Evolutionary conservation across 2,888 invertebrate species (phyloP).

Genomic region (Ferrisia virgata): DNA sequence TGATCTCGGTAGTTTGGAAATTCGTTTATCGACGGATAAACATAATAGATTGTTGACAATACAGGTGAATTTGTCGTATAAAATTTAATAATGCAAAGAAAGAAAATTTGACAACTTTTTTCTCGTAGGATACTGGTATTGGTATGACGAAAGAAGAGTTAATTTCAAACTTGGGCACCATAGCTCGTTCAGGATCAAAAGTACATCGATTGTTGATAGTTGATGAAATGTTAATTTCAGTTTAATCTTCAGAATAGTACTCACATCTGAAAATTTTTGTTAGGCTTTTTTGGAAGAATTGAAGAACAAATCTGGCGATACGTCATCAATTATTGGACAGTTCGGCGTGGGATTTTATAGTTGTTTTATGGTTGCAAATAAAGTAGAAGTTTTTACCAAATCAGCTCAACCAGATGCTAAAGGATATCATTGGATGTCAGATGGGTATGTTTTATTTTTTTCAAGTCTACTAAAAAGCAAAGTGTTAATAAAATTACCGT

Average conservation of each 20-base stretch:
- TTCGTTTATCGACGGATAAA: slow-evolving; percentile 85
- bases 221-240: neutral
- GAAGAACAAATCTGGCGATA: slow-evolving; percentile 64
- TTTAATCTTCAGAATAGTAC: neutral
- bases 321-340: slow-evolving; percentile 86
- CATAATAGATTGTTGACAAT: slow-evolving; percentile 78
- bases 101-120: neutral
- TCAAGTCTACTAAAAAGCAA: neutral
- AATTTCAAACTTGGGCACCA: slow-evolving; percentile 86
- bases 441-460: slow-evolving; percentile 65
- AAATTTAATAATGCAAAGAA: neutral
- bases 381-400: slow-evolving; percentile 86
- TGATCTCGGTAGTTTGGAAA: slow-evolving; percentile 68
- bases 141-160: slow-evolving; percentile 94
- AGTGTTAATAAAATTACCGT: neutral
- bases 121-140: slow-evolving; percentile 79
- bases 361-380: slow-evolving; percentile 94
- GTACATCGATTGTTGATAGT: slow-evolving; percentile 52
- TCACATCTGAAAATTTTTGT: neutral
- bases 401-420: slow-evolving; percentile 64
- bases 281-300: slow-evolving; percentile 82
- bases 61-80: slow-evolving; percentile 60
- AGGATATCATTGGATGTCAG: slow-evolving; percentile 84
- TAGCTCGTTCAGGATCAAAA: slow-evolving; percentile 94
- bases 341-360: slow-evolving; percentile 99